Conservation (phyloP, 2,888 invertebrate species). For the Congeria kusceri region DNA sequence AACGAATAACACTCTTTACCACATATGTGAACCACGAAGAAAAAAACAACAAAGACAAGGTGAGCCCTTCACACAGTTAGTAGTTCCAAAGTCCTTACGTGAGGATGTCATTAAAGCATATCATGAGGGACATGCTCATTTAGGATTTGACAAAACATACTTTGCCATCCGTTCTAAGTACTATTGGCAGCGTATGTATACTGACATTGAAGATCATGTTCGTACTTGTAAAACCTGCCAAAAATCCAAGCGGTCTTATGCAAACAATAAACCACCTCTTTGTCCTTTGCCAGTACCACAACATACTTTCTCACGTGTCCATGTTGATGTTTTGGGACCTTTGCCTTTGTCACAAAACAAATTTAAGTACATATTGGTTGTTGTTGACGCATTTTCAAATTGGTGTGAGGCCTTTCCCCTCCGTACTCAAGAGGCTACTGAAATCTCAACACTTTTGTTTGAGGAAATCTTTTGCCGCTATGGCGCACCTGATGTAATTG, state of each 20-base stretch:
- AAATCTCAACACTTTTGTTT: conserved; percentile 51
- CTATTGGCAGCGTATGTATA: conserved; percentile 52
- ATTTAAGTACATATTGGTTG: conserved; percentile 50
- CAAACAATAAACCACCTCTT: conserved; percentile 25
- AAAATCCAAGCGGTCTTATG: conserved; percentile 29
- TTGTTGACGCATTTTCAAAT: conserved; percentile 28
- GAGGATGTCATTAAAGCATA: conserved; percentile 33
- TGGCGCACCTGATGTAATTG: conserved; percentile 47
- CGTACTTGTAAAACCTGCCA: conserved; percentile 45
- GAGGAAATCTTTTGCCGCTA: conserved; percentile 60
- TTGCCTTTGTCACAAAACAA: conserved; percentile 14
- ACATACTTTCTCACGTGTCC: conserved; percentile 31
- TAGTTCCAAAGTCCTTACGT: conserved; percentile 20
- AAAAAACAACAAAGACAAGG: conserved; percentile 13
- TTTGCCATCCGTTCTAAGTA: conserved; percentile 39
- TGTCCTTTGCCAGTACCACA: conserved; percentile 38
- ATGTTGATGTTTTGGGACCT: conserved; percentile 51
- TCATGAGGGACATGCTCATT: conserved; percentile 33
- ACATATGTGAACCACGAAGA: conserved; percentile 16
- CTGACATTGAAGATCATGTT: conserved; percentile 50
- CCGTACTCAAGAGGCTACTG: conserved; percentile 43
- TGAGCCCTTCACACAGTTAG: conserved; percentile 20
- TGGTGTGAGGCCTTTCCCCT: conserved; percentile 57
- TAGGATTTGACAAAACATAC: conserved; percentile 44
- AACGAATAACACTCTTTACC: conserved; percentile 19